Base-by-base conservation (phyloP, 2,113 vertebrate genomes). In the Otolemur garnettii region DNA sequence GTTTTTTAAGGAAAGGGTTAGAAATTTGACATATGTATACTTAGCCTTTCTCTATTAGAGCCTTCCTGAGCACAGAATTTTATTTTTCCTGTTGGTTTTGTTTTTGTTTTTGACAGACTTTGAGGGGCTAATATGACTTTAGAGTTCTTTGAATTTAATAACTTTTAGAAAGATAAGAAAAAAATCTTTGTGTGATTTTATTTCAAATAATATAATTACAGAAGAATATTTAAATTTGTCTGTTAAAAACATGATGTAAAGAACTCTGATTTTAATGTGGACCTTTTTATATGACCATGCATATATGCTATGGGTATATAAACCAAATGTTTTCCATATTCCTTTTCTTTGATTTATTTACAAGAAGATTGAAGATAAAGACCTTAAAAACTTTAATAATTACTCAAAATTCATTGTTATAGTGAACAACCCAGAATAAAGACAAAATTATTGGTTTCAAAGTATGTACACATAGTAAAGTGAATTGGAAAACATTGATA, bases 281-380 rank as follows among this genome's bases (percentile, higher is more conserved):
- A 13, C 69, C 60, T 30, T 28, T 55, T 57, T 14, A 18, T 57
- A 35, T 12, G 42, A 84, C 35, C 7, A 21, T 62, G 38, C 11
- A 55, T 2, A 19, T 80, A 53, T 38, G 14, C 7, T 50, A 15
- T 57, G 3, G 81, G 45, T 69, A 45, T 60, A 53, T 68, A 30
- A 45, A 59, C 15, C 11, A 82, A 92, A 53, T 81, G 18, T 0
- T 89, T 82, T 35, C 5, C 15, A 74, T 69, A 78, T 69, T 2
- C 12, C 13, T 71, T 21, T 21, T 69, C 30, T 91, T 83, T 91
- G 55, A 12, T 79, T 93, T 97, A 28, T 83, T 90, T 30, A 53
- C 5, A 45, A 87, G 17, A 93, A 4, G 1, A 28, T 19, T 80
- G 22, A 77, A 66, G 18, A 64, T 82, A 64, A 93, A 30, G 2